A percentile compares a stretch with the other conserved stretches of the same genome.
Conservation (phyloP, 2,888 invertebrate genomes). For the Ochropleura plecta region DNA sequence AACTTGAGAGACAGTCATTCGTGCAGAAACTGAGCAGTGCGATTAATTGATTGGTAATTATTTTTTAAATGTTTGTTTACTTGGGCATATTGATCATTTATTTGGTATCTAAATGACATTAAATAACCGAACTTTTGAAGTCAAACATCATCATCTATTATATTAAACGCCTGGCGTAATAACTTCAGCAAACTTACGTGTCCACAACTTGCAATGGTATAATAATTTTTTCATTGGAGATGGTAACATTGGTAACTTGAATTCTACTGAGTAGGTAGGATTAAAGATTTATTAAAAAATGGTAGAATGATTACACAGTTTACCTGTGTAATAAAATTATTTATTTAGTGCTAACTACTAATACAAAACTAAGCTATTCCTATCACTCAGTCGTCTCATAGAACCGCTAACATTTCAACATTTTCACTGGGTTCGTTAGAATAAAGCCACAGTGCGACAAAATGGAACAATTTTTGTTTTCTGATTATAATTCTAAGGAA, state of each 20-base stretch:
- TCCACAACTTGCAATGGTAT: not conserved
- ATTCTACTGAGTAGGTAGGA: no score
- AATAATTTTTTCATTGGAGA: not conserved
- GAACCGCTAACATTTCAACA: not conserved
- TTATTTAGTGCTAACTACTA: not conserved
- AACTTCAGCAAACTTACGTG: slow-evolving; percentile 8
- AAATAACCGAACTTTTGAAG: not conserved
- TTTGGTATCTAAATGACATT: not conserved
- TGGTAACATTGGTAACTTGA: no score
- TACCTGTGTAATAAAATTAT: no score
- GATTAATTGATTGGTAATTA: no score
- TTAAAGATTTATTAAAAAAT: no score
- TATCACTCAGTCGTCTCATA: not conserved
- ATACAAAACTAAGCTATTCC: not conserved
- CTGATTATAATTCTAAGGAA: no score
- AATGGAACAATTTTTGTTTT: no score
- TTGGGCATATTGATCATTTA: not conserved
- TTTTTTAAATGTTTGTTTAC: no score
- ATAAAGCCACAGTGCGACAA: no score
- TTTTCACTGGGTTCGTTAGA: no score
- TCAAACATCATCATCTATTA: not conserved
- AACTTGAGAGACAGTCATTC: slow-evolving; percentile 7
- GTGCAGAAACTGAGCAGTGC: slow-evolving; percentile 22
- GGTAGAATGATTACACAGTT: no score
- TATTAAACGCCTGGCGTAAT: slow-evolving; percentile 15